These are phyloP conservation scores for Ips nitidus DNA, from an alignment of 1,140 invertebrate species.

Conservation along the genomic window DNA sequence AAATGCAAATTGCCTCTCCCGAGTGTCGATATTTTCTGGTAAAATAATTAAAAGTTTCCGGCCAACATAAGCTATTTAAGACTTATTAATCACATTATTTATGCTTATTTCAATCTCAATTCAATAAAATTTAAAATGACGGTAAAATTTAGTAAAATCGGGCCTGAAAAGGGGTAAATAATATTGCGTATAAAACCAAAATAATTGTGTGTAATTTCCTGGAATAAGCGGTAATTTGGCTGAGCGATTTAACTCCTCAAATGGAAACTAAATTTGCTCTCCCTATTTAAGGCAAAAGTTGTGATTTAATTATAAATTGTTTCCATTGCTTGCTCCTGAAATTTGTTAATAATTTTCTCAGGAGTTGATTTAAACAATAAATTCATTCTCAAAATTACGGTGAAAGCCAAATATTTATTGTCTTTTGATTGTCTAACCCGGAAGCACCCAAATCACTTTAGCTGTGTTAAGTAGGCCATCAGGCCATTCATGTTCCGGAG, in stretches of 20 bases:
- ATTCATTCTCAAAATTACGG: background rate
- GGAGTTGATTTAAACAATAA: too few relatives aligned
- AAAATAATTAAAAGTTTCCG: conserved; percentile 16
- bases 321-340: too few relatives aligned
- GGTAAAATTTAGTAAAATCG: too few relatives aligned
- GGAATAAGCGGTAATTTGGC: conserved; percentile 12
- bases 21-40: conserved; percentile 10
- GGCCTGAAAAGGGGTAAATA: conserved; percentile 2
- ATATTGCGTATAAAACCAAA: background rate
- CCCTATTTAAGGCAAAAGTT: background rate
- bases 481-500: conserved; percentile 2
- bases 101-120: too few relatives aligned
- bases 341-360: too few relatives aligned
- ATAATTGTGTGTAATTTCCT: conserved; percentile 18
- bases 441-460: conserved; percentile 1
- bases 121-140: too few relatives aligned
- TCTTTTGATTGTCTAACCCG: background rate
- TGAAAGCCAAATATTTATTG: background rate
- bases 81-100: too few relatives aligned
- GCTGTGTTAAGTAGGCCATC: background rate
- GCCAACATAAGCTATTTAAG: background rate
- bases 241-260: conserved; percentile 9
- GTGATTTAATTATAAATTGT: too few relatives aligned
- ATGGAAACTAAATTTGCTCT: conserved; percentile 16
- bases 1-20: conserved; percentile 16